These are phyloP conservation scores for Ictalurus furcatus DNA, from an alignment of 2,113 vertebrate genomes.

Conservation along the genomic window DNA sequence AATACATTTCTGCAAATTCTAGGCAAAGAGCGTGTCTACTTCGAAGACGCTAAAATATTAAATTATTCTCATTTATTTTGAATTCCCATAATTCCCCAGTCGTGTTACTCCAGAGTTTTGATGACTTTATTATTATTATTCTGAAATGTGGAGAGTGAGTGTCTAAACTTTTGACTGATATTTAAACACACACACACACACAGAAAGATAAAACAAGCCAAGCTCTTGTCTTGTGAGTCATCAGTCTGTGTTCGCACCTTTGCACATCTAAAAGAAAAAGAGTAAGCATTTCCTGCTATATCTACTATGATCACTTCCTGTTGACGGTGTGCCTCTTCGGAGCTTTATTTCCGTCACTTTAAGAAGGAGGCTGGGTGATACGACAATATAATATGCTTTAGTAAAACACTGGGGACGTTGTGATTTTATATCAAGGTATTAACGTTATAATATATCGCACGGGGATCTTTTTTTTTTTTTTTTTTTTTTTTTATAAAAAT, in stretches of 20 bases:
- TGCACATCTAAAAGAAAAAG: constrained; percentile 8
- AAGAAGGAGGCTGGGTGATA: not conserved
- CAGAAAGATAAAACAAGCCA: no score
- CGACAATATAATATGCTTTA: not conserved
- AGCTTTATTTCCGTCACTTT: not conserved
- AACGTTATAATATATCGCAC: not conserved
- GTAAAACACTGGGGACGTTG: not conserved
- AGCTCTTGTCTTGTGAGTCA: not conserved
- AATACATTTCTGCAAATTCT: no score
- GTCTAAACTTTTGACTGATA: no score
- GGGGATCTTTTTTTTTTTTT: not conserved
- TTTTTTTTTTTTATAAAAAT: no score
- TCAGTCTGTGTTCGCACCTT: not conserved
- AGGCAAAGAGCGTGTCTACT: no score
- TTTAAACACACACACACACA: no score
- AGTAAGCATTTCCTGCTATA: constrained; percentile 23
- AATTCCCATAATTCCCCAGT: no score
- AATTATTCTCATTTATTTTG: no score
- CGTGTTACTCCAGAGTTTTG: no score
- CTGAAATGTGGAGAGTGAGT: no score
- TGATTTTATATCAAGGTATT: not conserved
- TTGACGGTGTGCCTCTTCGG: not conserved
- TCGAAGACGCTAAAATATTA: no score
- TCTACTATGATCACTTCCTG: constrained; percentile 25
- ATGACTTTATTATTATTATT: no score